These are phyloP conservation scores for Anolis apletophallus DNA, from an alignment of 2,797 vertebrate genomes.

Conservation along the genomic window DNA sequence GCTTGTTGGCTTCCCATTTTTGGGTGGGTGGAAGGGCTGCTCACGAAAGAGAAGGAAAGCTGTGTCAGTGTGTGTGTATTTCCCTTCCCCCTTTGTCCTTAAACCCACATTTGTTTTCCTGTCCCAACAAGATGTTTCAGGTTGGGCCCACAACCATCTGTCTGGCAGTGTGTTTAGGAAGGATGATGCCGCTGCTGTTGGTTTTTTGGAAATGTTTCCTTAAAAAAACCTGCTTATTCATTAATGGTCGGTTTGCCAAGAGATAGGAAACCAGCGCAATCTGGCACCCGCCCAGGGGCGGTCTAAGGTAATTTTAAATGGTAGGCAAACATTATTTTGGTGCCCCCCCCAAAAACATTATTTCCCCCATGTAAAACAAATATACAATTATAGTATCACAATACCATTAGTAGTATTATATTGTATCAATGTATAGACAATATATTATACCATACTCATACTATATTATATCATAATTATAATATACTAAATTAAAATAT, in stretches of 20 bases:
- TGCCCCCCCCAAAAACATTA: too few relatives aligned
- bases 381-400: too few relatives aligned
- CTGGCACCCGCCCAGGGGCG: not conserved
- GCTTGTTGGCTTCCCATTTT: not conserved
- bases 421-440: too few relatives aligned
- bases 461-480: too few relatives aligned
- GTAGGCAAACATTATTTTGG: too few relatives aligned
- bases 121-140: constrained; percentile 11
- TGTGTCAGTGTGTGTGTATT: not conserved
- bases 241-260: not conserved
- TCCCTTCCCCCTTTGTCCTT: not conserved
- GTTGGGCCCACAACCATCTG: constrained; percentile 17
- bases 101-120: constrained; percentile 3
- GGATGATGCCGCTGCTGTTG: not conserved
- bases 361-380: too few relatives aligned
- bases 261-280: not conserved
- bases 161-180: not conserved
- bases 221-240: not conserved
- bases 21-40: too few relatives aligned
- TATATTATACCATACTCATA: too few relatives aligned
- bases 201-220: too few relatives aligned
- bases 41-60: not conserved
- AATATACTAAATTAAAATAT: too few relatives aligned
- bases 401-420: too few relatives aligned
- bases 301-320: too few relatives aligned